Base-by-base conservation (phyloP, 2,888 invertebrate genomes). In the Rhorus exstirpatorius region DNA sequence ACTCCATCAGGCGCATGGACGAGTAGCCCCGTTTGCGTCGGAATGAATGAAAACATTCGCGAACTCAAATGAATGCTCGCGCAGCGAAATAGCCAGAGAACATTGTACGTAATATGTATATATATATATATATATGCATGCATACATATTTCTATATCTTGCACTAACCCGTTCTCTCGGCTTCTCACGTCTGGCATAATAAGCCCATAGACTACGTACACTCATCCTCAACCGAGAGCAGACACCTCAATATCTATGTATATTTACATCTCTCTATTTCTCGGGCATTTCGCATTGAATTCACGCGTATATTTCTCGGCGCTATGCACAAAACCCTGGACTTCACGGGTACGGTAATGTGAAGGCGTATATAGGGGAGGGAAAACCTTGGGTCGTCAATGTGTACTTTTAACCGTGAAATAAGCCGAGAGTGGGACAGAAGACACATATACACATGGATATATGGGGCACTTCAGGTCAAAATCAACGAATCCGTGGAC, bases 281-380 rank as follows among this genome's bases (percentile, higher is more conserved):
- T 84, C 78, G 83, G 84, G 85, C 83, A 83, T 89, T 86, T 88
- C 85, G 84, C 85, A 87, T 86, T 84, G 87, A 88, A 89, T 89
- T 89, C 87, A 84, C 89, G 87, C 87, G n/a, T n/a, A 83, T 88
- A 82, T 78, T 70, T 78, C 78, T 85, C 79, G 84, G 83, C 44
- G 68, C 49, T 58, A 41, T 24, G 67, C 44, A 65, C 51, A 78
- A 8, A 65, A 38, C 41, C 26, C 12, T 24, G 49, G 26, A 35
- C 53, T 76, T 35, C 35, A 35, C 17, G 7, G 31, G 46, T n/a
- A 31, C 26, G 24, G 44, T n/a, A n/a, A n/a, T n/a, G 1, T 31
- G 31, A 0, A 12, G 41, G 24, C 21, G n/a, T n/a, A n/a, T n/a
- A n/a, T 2, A n/a, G 44, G 31, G 41, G 53, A 46, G 61, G 58